phyloP scores from a whole-genome alignment of 2,797 vertebrate species.

The Karalla daura region DNA sequence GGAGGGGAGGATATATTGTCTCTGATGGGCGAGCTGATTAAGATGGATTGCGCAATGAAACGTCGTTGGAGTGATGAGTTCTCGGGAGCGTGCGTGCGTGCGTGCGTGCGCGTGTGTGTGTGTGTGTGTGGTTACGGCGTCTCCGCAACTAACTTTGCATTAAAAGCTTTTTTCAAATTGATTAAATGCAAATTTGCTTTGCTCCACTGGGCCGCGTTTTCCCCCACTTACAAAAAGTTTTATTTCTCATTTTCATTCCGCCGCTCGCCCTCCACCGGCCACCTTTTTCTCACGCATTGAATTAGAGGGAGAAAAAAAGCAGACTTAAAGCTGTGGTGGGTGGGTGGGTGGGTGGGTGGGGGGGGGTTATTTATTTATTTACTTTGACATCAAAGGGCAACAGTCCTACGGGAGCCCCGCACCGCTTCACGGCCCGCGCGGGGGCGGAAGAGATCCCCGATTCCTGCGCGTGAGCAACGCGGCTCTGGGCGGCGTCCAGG shows the following conservation, averaged over 20 bases:
- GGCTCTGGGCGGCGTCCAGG: no score
- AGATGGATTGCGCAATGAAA: conserved; percentile 85
- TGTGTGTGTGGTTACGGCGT: conserved; percentile 33
- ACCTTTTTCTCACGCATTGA: conserved; percentile 19
- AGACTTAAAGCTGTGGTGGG: conserved; percentile 13
- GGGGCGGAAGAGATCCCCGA: no score
- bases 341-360: no score
- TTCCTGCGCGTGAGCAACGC: no score
- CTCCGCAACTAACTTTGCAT: conserved; percentile 75
- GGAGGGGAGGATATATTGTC: conserved; percentile 84
- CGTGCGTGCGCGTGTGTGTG: conserved; percentile 34
- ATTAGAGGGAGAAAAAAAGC: background rate
- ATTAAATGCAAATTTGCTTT: conserved; percentile 81
- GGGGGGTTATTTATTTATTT: no score
- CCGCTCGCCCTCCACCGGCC: conserved; percentile 30
- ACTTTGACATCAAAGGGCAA: no score
- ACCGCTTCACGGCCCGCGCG: no score
- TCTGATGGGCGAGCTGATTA: conserved; percentile 86
- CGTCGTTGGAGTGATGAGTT: conserved; percentile 78
- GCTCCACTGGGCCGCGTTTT: conserved; percentile 69
- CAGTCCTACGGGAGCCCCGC: no score
- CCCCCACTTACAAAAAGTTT: conserved; percentile 59
- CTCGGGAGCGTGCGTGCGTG: conserved; percentile 30
- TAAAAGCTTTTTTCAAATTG: conserved; percentile 79
- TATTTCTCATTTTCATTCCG: conserved; percentile 63